Evolutionary conservation across 37 sponge, comb jelly and placozoan species (phyloP).

Genomic region (Halichondria panicea): DNA sequence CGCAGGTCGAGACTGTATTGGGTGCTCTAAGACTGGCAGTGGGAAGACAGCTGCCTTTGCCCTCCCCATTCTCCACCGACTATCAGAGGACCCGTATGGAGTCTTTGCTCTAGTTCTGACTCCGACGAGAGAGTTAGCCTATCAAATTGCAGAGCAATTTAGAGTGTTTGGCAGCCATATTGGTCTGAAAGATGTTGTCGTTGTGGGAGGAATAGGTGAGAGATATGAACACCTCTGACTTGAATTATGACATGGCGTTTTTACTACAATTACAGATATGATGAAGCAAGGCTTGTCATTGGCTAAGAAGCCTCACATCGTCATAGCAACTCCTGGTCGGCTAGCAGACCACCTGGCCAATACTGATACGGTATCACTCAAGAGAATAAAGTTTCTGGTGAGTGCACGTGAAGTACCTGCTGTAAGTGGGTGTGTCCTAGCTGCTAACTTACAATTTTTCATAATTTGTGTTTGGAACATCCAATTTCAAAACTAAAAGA

Average conservation of each 20-base stretch:
- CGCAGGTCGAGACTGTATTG: slow-evolving; percentile 91
- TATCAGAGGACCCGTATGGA: slow-evolving; percentile 95
- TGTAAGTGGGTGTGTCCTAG: background rate
- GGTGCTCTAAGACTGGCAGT: slow-evolving; percentile 99
- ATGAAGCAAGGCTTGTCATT: slow-evolving; percentile 86
- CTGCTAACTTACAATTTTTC: too few relatives aligned
- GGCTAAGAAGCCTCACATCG: slow-evolving; percentile 84
- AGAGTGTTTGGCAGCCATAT: slow-evolving; percentile 87
- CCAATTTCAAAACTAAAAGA: too few relatives aligned
- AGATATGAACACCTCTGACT: background rate
- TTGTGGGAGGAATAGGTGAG: slow-evolving; percentile 91
- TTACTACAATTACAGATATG: slow-evolving; percentile 85
- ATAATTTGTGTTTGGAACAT: too few relatives aligned
- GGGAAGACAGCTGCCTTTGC: slow-evolving; percentile 99
- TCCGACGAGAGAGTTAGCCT: slow-evolving; percentile 97
- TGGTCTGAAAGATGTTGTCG: slow-evolving; percentile 62
- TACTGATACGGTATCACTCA: slow-evolving; percentile 81
- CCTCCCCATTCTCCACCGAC: slow-evolving; percentile 88
- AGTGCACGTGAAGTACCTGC: background rate
- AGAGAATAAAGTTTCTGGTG: slow-evolving; percentile 86
- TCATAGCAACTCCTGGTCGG: slow-evolving; percentile 97
- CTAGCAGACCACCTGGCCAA: slow-evolving; percentile 90
- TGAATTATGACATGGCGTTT: background rate
- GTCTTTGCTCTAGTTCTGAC: slow-evolving; percentile 92
- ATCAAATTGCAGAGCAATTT: slow-evolving; percentile 98